Base-by-base conservation (phyloP, 2,888 invertebrate genomes). In the Ennomos quercinarius region DNA sequence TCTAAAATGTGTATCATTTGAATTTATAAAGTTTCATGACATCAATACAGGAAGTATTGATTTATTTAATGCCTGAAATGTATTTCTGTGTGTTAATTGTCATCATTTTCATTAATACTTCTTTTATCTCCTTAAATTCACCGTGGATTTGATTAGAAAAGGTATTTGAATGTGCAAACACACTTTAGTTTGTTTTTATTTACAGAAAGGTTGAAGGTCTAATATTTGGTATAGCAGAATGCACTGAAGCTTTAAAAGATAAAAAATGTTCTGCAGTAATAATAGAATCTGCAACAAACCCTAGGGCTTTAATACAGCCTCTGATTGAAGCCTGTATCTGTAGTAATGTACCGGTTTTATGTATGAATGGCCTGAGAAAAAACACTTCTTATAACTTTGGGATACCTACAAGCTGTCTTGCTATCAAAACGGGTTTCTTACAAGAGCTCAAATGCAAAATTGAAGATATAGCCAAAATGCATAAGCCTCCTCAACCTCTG, bases 361-460 rank as follows among this genome's bases (percentile, higher is more conserved):
- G 93, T 67, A 64, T 93, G n/a, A 72, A 74, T 49, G 78, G 80
- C 43, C 73, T 93, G 5, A 86, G 81, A 60, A 75, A 75, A 63
- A 58, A 76, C 0, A 75, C 80, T 58, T 60, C 71, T 41, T 57
- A 37, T 0, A 71, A 81, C 63, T 91, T 92, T 79, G 92, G 93
- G 0, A 83, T 93, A 60, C 72, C 85, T 54, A 89, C 92, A 35
- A 85, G 84, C 70, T 89, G 89, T 57, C 69, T 93, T 51, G 91
- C 90, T 39, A 61, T 93, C 13, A 83, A 81, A 76, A 69, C 66
- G 43, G 68, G 79, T 35, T 61, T 17, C 56, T 63, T 86, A 47
- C 17, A 64, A 62, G 81, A 86, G 46, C 54, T 88, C 1, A 67
- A 50, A 65, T 59, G 67, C 40, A 70, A 65, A 59, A 68, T 89